These are phyloP conservation scores for Zoanthus sansibaricus DNA, from an alignment of 92 coral and sea anemone species.

Conservation along the genomic window DNA sequence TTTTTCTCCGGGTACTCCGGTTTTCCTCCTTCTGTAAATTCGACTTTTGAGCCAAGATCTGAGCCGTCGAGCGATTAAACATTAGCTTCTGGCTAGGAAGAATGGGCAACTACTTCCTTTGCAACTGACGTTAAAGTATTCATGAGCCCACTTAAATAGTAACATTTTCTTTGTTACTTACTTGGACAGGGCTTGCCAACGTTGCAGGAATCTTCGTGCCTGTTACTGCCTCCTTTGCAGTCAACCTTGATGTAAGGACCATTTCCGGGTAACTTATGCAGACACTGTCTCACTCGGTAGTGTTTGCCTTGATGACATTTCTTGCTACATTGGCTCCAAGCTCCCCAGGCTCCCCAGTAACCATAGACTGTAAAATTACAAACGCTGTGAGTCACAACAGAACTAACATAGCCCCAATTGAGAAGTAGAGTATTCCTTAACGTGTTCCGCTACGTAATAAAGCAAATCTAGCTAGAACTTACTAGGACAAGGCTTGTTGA, in stretches of 20 bases:
- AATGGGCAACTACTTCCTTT: too few species aligned
- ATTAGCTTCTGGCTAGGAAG: too few species aligned
- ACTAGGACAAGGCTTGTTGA: conserved; percentile 24
- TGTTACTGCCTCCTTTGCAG: conserved; percentile 29
- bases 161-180: background rate
- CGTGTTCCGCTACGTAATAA: too few species aligned
- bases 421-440: background rate
- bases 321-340: conserved; percentile 41
- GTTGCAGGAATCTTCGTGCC: conserved; percentile 8
- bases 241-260: conserved; percentile 9
- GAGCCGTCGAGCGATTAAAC: too few species aligned
- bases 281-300: background rate
- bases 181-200: conserved; percentile 19
- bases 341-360: conserved; percentile 37
- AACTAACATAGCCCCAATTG: background rate
- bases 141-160: too few species aligned
- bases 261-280: background rate
- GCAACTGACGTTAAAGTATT: too few species aligned
- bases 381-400: too few species aligned
- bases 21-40: too few species aligned
- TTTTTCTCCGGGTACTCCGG: too few species aligned
- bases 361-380: conserved; percentile 1
- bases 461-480: background rate
- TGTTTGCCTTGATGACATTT: conserved; percentile 40
- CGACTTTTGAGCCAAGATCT: too few species aligned